Conservation (phyloP, 1,140 invertebrate species). For the Camponotus floridanus region DNA sequence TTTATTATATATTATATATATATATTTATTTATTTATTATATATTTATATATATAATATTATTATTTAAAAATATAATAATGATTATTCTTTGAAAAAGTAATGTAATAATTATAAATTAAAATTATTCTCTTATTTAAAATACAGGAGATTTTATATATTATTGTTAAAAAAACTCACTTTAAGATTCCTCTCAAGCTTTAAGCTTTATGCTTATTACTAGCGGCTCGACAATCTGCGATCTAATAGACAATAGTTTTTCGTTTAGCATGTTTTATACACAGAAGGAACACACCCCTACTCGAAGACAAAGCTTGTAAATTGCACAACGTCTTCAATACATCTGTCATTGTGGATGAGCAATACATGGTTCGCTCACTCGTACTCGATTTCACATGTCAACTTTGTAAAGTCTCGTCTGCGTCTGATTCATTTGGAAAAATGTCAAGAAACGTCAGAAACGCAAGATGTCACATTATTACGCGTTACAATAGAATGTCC, state of each 20-base stretch:
- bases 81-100: not conserved
- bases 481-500: not conserved
- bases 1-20: too few relatives aligned
- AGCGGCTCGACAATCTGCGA: not conserved
- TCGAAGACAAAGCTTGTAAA: conserved; percentile 39
- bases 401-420: not conserved
- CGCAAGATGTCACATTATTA: conserved; percentile 22
- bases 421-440: conserved; percentile 10
- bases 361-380: not conserved
- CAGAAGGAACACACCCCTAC: conserved; percentile 30
- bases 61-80: not conserved
- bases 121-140: not conserved
- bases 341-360: conserved; percentile 28
- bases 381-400: conserved; percentile 56
- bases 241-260: conserved; percentile 6
- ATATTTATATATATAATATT: not conserved
- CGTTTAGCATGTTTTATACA: conserved; percentile 45
- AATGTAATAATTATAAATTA: not conserved
- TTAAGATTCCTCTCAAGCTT: not conserved
- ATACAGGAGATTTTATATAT: not conserved
- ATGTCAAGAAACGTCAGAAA: conserved; percentile 20
- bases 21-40: too few relatives aligned
- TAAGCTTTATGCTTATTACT: conserved; percentile 52
- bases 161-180: not conserved
- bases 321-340: conserved; percentile 20